phyloP scores from a whole-genome alignment of 2,797 vertebrate species.

The Falco biarmicus region DNA sequence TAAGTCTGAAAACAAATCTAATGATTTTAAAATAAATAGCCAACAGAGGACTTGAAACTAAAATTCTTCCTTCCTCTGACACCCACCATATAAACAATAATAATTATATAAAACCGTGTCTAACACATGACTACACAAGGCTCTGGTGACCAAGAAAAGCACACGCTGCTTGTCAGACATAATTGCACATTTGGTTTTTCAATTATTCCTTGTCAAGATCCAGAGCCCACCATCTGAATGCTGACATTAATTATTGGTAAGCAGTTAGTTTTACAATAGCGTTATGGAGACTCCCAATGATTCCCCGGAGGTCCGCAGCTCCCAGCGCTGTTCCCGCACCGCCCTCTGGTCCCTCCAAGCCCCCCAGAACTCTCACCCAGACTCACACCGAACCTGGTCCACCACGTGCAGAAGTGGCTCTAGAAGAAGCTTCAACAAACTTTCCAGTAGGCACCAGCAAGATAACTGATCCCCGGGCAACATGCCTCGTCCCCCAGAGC shows the following conservation, averaged over 20 bases:
- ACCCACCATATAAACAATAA: constrained; percentile 55
- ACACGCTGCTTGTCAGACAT: constrained; percentile 63
- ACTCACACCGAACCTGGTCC: neutral
- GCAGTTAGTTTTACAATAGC: neutral
- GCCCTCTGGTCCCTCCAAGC: neutral
- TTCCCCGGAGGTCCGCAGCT: neutral
- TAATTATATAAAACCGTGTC: constrained; percentile 50
- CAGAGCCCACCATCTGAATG: constrained; percentile 50
- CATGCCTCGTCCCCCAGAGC: neutral
- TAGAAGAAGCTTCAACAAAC: neutral
- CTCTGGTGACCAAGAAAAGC: constrained; percentile 68
- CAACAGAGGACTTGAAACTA: constrained; percentile 47
- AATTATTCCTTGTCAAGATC: constrained; percentile 55
- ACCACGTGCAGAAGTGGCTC: neutral
- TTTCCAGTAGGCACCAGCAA: neutral
- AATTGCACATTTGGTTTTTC: constrained; percentile 66
- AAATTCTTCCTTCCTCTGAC: constrained; percentile 62
- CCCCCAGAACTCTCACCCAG: neutral
- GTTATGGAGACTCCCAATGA: neutral
- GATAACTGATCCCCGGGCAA: neutral
- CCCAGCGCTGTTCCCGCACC: neutral
- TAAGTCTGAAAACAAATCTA: constrained; percentile 73
- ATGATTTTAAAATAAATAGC: constrained; percentile 71
- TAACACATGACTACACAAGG: constrained; percentile 54
- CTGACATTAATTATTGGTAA: constrained; percentile 60